phyloP scores from a whole-genome alignment of 2,888 invertebrate species.

The Agrenia bidenticulata region DNA sequence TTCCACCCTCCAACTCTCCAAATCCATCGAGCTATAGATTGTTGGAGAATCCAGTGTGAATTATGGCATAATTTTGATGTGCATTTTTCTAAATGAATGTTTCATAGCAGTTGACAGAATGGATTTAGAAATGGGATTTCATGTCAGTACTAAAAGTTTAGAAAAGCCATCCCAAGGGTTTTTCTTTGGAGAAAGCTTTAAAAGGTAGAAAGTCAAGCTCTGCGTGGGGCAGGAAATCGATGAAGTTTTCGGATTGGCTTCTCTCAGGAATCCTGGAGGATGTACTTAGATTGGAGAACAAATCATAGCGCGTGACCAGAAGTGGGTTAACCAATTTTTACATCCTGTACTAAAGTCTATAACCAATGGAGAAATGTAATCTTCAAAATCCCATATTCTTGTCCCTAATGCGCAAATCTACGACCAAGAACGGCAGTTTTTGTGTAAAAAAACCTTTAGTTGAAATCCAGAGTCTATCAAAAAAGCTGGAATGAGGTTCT shows the following conservation, averaged over 20 bases:
- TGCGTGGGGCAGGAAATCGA: neutral
- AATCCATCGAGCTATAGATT: too few relatives aligned
- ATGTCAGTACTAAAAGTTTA: too few relatives aligned
- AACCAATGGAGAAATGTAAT: neutral
- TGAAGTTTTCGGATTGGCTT: slow-evolving; percentile 22
- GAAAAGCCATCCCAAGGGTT: too few relatives aligned
- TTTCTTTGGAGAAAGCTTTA: neutral
- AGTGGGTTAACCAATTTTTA: slow-evolving; percentile 1
- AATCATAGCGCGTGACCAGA: slow-evolving; percentile 28
- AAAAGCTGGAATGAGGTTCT: too few relatives aligned
- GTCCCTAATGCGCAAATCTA: neutral
- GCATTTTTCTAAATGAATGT: too few relatives aligned
- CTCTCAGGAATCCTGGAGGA: slow-evolving; percentile 22
- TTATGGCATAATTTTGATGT: too few relatives aligned
- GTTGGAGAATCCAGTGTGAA: too few relatives aligned
- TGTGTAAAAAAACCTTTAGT: too few relatives aligned
- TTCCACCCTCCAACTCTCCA: too few relatives aligned
- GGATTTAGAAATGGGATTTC: too few relatives aligned
- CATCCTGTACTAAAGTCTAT: neutral
- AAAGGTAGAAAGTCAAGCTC: neutral
- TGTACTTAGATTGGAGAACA: slow-evolving; percentile 23
- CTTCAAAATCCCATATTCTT: neutral
- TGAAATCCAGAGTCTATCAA: too few relatives aligned
- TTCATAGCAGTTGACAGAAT: too few relatives aligned
- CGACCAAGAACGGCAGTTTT: neutral